Base-by-base conservation (phyloP, 2,888 invertebrate species). In the Linhomoeus sp. region DNA sequence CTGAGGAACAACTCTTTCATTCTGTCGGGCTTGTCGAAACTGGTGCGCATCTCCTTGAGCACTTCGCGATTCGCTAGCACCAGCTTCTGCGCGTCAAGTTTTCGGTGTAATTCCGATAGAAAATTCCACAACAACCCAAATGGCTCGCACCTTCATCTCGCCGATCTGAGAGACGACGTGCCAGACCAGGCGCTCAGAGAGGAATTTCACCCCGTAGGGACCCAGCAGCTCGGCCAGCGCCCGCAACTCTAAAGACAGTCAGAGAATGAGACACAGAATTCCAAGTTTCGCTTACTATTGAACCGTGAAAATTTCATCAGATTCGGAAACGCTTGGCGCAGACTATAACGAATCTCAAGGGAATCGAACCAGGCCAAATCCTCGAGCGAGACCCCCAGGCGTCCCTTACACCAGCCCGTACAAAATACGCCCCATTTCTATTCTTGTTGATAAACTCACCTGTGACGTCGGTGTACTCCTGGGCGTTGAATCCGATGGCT, bases 171-270 rank as follows among this genome's bases (percentile, higher is more conserved):
- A 86, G 15, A 92, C 81, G 55, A 94, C 88, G 64, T 94, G 92
- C 85, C 90, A 88, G 84, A 92, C 90, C 17, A 97, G 71, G 17
- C 87, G 84, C 70, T 99, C 92, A 62, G 87, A 87, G 46, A 99
- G 69, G 59, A 85, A 77, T 63, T 92, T 94, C 78, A 97, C 90
- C 5, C 97, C 97, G 65, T 94, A 97, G 0, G 97, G 94, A 0
- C 97, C 94, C 54, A 99, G 85, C 26, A 99, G 72, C 69, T 99
- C 94, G 1, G 88, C 87, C 42, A 99, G 71, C 1, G 94, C 82
- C 54, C 88, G 73, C 44, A 99, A 69, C 64, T 97, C 97, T 69
- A 81, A 41, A 49, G 46, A 29, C 20, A 9, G 38, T 38, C 12
- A 38, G 19, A 9, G 38, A 38, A n/a, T n/a, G n/a, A n/a, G n/a